Evolutionary conservation across 1,140 invertebrate genomes (phyloP).

Genomic region (Lerema accius): DNA sequence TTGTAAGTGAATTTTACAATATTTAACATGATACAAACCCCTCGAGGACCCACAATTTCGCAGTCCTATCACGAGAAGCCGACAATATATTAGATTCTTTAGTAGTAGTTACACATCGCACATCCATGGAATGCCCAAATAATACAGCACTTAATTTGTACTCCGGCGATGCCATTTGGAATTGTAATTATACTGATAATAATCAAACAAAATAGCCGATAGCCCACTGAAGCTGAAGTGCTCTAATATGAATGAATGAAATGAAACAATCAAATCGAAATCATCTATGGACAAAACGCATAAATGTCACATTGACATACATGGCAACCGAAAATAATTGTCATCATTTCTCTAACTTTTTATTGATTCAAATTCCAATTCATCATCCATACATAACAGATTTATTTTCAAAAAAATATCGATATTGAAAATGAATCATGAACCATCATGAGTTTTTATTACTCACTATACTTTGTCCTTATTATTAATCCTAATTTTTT

Average conservation of each 20-base stretch:
- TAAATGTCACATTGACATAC: constrained; percentile 36
- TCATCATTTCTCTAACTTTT: constrained; percentile 26
- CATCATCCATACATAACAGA: too few species aligned
- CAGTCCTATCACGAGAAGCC: constrained; percentile 93
- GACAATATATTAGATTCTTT: constrained; percentile 90
- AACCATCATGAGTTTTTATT: too few species aligned
- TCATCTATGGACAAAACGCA: constrained; percentile 25
- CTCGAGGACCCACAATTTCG: constrained; percentile 91
- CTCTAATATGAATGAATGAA: too few species aligned
- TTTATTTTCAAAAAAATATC: too few species aligned
- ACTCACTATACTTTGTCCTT: too few species aligned
- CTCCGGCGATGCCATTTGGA: constrained; percentile 76
- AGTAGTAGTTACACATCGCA: constrained; percentile 88
- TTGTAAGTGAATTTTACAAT: neutral
- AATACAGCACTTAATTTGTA: constrained; percentile 91
- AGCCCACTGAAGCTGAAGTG: too few species aligned
- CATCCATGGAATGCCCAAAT: constrained; percentile 92
- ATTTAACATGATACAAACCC: constrained; percentile 83
- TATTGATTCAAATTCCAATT: too few species aligned
- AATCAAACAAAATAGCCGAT: neutral
- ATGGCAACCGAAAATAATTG: constrained; percentile 34
- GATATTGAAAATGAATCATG: too few species aligned
- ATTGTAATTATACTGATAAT: constrained; percentile 14
- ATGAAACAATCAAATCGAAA: constrained; percentile 37
- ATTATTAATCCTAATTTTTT: too few species aligned